A percentile compares a stretch with the other conserved stretches of the same genome.
Evolutionary conservation across 2,888 invertebrate genomes (phyloP).

Genomic region (Toxonevra muliebris): DNA sequence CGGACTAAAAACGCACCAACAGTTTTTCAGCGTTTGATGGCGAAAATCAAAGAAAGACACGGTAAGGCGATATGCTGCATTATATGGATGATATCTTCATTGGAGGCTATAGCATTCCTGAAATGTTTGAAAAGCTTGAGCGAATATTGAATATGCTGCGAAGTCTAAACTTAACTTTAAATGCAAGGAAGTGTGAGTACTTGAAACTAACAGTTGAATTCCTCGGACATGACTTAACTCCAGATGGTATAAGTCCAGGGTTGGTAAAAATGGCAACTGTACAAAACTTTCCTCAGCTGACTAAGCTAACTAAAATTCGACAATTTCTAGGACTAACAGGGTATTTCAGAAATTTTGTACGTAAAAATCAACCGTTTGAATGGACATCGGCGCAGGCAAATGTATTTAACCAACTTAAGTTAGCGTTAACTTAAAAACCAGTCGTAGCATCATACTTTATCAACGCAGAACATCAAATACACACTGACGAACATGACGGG

Average conservation of each 20-base stretch:
- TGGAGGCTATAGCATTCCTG: constrained; percentile 2
- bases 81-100: constrained; percentile 31
- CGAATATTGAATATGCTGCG: constrained; percentile 16
- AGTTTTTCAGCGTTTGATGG: constrained; percentile 23
- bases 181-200: not conserved
- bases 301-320: constrained; percentile 20
- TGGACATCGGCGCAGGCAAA: not conserved
- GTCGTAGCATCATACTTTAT: not conserved
- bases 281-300: constrained; percentile 27
- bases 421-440: not conserved
- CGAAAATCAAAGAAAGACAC: constrained; percentile 24
- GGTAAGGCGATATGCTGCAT: constrained; percentile 24
- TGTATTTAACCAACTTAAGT: constrained; percentile 6
- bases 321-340: constrained; percentile 16
- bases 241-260: constrained; percentile 38
- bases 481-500: constrained; percentile 7
- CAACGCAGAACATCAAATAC: constrained; percentile 1
- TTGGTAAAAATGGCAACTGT: constrained; percentile 25
- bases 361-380: not conserved
- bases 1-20: constrained; percentile 24
- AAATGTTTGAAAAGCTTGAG: constrained; percentile 19
- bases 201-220: no score
- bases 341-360: constrained; percentile 8
- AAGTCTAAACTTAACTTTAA: constrained; percentile 4
- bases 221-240: constrained; percentile 23